Evolutionary conservation across 2,113 vertebrate genomes (phyloP), one percentile per base, ranked within the genome.

Genomic region (Anas platyrhynchos): DNA sequence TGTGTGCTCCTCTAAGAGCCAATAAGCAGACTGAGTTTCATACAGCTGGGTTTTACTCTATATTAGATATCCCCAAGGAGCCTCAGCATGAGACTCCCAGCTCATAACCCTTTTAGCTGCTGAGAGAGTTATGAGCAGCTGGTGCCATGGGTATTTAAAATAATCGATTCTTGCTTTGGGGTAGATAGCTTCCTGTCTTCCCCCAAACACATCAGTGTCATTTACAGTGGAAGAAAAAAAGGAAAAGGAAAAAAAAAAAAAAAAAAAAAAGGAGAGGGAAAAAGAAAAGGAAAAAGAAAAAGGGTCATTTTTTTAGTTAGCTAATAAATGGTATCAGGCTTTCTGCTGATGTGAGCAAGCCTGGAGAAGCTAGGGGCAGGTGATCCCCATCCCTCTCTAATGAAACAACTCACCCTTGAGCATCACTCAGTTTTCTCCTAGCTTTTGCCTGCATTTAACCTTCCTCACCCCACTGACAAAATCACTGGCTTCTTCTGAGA

Each of bases 151-250:
- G 55, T 67, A 50, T 89, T 91, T 91, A 79, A 91, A 94, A 79
- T 89, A 94, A 95, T 96, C 78, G 2, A 92, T 96, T 85, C 81
- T 81, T 92, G 50, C 75, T 89, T 89, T 36, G 41, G 85, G 65
- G 20, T 26, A 27, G 87, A 56, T 52, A 66, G 36, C 55, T 77
- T 80, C 69, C 52, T 48, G 77, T 86, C 66, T 71, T 85, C 72
- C 46, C 77, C 72, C 31, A 26, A 72, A 82, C 17, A n/a, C 21
- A n/a, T 62, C 58, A 58, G 12, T 66, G 38, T 80, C 73, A 91
- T 62, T 82, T 68, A 76, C 3, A 6, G 29, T 48, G 21, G 5
- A 20, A 46, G 5, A 46, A 46, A 46, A 18, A 46, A 4, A 8
- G 16, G 8, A 46, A 46, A 46, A 18, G 18, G 18, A 46, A 46